Percentiles rank a stretch among this genome's conserved stretches.
Evolutionary conservation across 2,113 vertebrate genomes (phyloP).

Genomic region (Albula glossodonta): DNA sequence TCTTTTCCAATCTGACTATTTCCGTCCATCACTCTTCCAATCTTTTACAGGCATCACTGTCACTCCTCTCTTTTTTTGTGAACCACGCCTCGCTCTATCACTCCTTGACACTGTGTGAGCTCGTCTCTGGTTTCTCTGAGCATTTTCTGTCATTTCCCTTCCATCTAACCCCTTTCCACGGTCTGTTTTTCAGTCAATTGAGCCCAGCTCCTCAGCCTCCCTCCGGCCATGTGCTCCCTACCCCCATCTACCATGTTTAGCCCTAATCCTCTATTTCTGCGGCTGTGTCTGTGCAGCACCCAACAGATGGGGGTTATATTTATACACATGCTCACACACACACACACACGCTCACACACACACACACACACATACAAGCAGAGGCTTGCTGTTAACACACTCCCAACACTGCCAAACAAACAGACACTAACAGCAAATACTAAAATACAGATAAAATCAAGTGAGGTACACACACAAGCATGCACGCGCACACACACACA

Average conservation of each 20-base stretch:
- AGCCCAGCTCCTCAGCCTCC: background rate
- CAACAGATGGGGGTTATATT: constrained; percentile 44
- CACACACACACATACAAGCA: background rate
- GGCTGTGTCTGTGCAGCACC: constrained; percentile 38
- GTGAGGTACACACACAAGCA: background rate
- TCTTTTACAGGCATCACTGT: background rate
- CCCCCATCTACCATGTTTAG: constrained; percentile 31
- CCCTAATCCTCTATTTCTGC: constrained; percentile 40
- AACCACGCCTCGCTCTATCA: background rate
- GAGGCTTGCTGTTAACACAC: constrained; percentile 1
- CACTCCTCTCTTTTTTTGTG: background rate
- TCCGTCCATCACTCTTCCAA: background rate
- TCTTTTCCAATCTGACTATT: constrained; percentile 26
- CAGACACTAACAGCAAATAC: constrained; percentile 13
- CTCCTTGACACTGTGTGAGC: background rate
- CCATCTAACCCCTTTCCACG: background rate
- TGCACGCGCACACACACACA: background rate
- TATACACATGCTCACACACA: constrained; percentile 14
- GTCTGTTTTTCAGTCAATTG: background rate
- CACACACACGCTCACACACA: background rate
- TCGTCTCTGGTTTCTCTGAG: background rate
- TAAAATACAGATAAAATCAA: no score
- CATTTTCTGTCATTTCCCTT: background rate
- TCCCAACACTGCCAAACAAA: background rate
- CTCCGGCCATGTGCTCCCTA: background rate